Percentiles rank a stretch among this genome's conserved stretches.
These are phyloP conservation scores for Anastatus disparis DNA, from an alignment of 1,140 invertebrate species.

Conservation along the genomic window DNA sequence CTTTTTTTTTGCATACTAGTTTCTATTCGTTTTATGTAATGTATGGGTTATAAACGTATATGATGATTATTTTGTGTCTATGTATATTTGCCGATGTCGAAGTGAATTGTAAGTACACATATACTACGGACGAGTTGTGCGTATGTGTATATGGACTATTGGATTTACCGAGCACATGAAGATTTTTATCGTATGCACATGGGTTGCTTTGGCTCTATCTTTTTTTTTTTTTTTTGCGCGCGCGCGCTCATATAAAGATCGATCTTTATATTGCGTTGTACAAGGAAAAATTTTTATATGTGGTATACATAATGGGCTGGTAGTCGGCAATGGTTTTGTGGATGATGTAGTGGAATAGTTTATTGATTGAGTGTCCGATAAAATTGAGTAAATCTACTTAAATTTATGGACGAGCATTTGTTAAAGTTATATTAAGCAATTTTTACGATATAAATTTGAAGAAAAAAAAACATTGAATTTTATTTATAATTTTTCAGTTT, in stretches of 20 bases:
- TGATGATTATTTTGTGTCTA: not conserved
- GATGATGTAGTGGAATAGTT: not conserved
- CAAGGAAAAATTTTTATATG: not conserved
- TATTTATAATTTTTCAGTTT: too few species aligned
- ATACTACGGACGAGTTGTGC: too few species aligned
- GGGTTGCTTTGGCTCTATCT: not conserved
- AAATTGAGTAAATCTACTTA: not conserved
- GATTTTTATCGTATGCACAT: not conserved
- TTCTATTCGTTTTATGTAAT: too few species aligned
- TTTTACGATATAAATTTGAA: too few species aligned
- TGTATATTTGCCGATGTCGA: not conserved
- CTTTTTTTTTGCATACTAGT: too few species aligned
- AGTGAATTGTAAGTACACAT: conserved; percentile 16
- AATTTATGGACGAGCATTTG: too few species aligned
- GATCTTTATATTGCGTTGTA: too few species aligned
- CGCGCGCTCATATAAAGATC: too few species aligned
- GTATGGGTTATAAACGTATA: too few species aligned
- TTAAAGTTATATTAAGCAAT: too few species aligned
- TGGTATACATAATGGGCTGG: not conserved
- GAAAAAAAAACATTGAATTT: too few species aligned
- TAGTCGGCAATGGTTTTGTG: not conserved
- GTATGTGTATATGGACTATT: not conserved
- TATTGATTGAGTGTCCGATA: not conserved
- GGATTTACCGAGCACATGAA: conserved; percentile 5
- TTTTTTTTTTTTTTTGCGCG: not conserved